Evolutionary conservation across 2,888 invertebrate genomes (phyloP), one percentile per base, ranked within the genome.

Genomic region (Elysia crispata): DNA sequence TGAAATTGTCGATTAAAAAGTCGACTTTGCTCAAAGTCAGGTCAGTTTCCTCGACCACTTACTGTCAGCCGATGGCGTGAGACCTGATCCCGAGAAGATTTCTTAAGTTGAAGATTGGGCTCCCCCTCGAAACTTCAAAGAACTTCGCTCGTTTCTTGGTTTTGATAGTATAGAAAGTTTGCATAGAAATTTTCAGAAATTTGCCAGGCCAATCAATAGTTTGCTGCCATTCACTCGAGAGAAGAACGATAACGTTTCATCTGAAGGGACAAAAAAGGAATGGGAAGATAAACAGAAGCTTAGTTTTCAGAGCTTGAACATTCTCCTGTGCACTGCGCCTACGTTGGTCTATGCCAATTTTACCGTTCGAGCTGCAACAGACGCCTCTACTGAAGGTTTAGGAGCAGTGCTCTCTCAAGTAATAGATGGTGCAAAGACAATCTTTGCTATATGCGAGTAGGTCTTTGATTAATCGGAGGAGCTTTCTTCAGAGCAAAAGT

Each of bases 391-490:
- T 11, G 57, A 69, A 49, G 83, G 79, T 5, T 50, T 81, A 0
- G 84, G 83, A n/a, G 83, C 85, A 1, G 79, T 84, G 0, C 57
- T 84, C 0, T 83, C 77, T 54, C 81, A 85, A 50, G 41, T 57
- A 1, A 76, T 80, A 20, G 79, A 80, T 13, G 79, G 76, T 1
- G 1, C 33, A 31, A 75, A 80, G 18, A 62, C 74, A 50, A 81
- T 82, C 1, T 80, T 83, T 0, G 73, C 79, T 13, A 41, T 83
- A 78, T 73, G 83, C 83, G 3, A 82, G 81, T 18, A 6, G 83
- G 28, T 73, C 77, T 31, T 57, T 84, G n/a, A 75, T 62, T 15
- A 73, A 66, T 60, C 80, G 20, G 83, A 84, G 41, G 30, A 72
- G 25, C 84, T 82, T 28, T 84, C 82, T 41, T 62, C 81, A 15